phyloP scores from a whole-genome alignment of 2,113 vertebrate genomes.

The Actenoides hombroni region DNA sequence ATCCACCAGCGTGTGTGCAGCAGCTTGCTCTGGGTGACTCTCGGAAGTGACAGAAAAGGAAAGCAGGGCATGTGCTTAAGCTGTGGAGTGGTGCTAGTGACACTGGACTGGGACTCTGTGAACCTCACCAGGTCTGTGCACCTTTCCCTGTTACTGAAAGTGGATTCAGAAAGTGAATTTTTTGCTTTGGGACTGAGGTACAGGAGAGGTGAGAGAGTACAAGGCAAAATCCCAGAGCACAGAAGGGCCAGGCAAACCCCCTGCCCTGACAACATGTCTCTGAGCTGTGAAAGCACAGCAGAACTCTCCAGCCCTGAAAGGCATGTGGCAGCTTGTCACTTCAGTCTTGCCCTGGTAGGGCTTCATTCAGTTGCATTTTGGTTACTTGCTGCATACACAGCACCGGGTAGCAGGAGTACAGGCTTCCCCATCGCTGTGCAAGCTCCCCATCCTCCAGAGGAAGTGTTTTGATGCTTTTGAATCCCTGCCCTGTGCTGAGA shows the following conservation, averaged over 20 bases:
- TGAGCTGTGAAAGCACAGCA: neutral
- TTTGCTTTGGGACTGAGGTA: neutral
- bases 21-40: neutral
- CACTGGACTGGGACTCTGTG: neutral
- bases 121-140: neutral
- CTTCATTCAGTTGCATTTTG: neutral
- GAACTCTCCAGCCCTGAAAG: neutral
- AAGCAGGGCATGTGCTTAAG: neutral
- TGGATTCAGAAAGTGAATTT: neutral
- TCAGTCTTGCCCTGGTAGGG: neutral
- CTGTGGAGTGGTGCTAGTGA: neutral
- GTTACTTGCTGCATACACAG: neutral
- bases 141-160: neutral
- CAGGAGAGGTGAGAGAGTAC: neutral
- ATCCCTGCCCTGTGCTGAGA: neutral
- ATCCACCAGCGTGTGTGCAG: rapidly evolving
- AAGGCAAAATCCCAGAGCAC: neutral
- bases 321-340: neutral
- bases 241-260: neutral
- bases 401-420: neutral
- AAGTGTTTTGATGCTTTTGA: neutral
- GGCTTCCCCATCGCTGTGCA: neutral
- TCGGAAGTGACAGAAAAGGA: neutral
- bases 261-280: neutral
- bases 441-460: neutral